Evolutionary conservation across 2,113 vertebrate species (phyloP), one percentile per base, ranked within the genome.

Genomic region (Stercorarius parasiticus): DNA sequence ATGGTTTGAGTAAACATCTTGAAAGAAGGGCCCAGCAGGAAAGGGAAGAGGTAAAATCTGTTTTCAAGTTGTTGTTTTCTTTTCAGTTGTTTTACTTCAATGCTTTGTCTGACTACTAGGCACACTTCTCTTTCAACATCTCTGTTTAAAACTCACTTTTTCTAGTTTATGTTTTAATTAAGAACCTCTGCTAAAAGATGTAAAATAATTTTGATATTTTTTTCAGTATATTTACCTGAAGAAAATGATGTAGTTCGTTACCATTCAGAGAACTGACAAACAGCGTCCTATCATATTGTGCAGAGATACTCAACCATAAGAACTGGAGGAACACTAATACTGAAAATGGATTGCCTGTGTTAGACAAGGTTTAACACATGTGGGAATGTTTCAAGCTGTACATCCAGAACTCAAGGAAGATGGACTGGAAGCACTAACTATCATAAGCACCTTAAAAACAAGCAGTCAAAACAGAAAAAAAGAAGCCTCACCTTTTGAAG

Each of bases 401-500:
- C 9, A n/a, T 38, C 5, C 27, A 56, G 64, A 66, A 77, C 20
- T 49, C 15, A 86, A 13, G 3, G 9, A 12, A 65, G 22, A 56
- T 6, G 56, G 21, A 26, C 7, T 27, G 49, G 5, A 69, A 74
- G 15, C 16, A 45, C 40, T 49, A 70, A 65, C 59, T 53, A 25
- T 27, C 2, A 5, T 40, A 49, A 61, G 2, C 11, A 49, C 10
- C 13, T 61, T 81, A 52, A 18, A 52, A 84, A 59, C 2, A 40
- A 49, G 23, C 23, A 58, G 56, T 49, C 7, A 77, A 30, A 77
- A 27, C 13, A 45, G 23, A 36, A 17, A 7, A 77, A 50, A 52
- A 52, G 27, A 58, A 66, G 1, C 1, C 7, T 64, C 7, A 21
- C 0, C 1, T 8, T 58, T 38, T 58, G 30, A 78, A 53, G 2